Evolutionary conservation across 35 echinoderm and acorn worm species (phyloP), one percentile per base, ranked within the genome.

Genomic region (Heliocidaris erythrogramma): DNA sequence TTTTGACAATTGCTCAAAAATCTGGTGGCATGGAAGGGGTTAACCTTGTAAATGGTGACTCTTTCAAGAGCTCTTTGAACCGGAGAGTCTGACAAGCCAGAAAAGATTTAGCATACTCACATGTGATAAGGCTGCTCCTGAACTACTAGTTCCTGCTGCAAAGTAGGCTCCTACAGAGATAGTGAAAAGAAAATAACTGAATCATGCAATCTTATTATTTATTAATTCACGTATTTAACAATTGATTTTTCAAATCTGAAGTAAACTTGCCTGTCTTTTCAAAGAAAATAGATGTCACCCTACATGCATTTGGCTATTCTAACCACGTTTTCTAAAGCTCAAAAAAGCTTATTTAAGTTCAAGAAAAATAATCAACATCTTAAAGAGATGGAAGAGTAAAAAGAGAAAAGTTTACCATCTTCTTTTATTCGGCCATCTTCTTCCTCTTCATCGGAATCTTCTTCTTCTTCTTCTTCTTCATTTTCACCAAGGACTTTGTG

Each of bases 401-500:
- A 14, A 12, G 7, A 18, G 14, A 47, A 47, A 89, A 89, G 24
- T 13, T 92, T 29, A 48, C 49, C 90, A 92, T 92, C 47, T 49
- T 92, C 90, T 49, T 21, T 27, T 49, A 10, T 30, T 49, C 21
- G 27, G 49, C 18, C 90, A 92, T 92, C 90, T 18, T 32, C 31
- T 30, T 92, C 90, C 27, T 92, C 90, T 27, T 48, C 42, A 92
- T 49, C 49, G 49, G 90, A 92, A 4, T 13, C 31, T 30, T 92
- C 90, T 30, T 92, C 90, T 12, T 92, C 90, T 47, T 92, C 90
- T n/a, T 92, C 90, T 4, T 56, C 49, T 30, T 49, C 12, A 53
- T 48, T 48, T 30, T 92, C 90, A 50, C 90, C 90, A 21, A 92
- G 90, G 10, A 92, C 90, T 48, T 56, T 56, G 48, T 92, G 90